phyloP scores from a whole-genome alignment of 2,888 invertebrate species.

The Esperia sulphurella region DNA sequence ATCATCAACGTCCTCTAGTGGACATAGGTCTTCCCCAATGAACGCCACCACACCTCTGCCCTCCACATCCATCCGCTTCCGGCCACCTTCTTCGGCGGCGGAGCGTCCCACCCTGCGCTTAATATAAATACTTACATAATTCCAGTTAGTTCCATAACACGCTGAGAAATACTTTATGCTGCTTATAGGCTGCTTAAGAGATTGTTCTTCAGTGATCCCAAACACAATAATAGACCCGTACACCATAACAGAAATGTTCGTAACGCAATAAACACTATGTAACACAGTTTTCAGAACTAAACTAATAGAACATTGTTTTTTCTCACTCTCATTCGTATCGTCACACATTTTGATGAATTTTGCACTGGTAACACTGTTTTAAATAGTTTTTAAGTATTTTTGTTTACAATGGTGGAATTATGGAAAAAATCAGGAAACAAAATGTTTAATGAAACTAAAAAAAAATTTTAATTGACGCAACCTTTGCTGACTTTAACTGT shows the following conservation, averaged over 20 bases:
- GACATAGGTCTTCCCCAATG: no score
- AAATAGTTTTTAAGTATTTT: no score
- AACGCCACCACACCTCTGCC: no score
- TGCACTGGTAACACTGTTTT: no score
- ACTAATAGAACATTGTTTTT: not conserved
- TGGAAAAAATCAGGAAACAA: no score
- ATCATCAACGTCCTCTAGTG: no score
- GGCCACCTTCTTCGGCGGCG: no score
- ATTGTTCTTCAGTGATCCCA: constrained; percentile 6
- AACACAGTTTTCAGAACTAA: constrained; percentile 7
- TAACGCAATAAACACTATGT: constrained; percentile 4
- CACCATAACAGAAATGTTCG: not conserved
- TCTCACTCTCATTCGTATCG: not conserved
- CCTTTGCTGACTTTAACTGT: no score
- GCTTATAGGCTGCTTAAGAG: not conserved
- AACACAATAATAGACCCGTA: not conserved
- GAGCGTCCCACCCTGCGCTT: not conserved
- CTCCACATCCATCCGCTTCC: no score
- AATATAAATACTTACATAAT: constrained; percentile 8
- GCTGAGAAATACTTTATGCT: not conserved
- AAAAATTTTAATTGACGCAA: no score
- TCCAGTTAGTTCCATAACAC: constrained; percentile 7
- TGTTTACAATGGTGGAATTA: no score
- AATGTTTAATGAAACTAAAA: no score
- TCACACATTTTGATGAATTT: not conserved